phyloP scores from a whole-genome alignment of 2,888 invertebrate species.

The Xestia rhomboidea region DNA sequence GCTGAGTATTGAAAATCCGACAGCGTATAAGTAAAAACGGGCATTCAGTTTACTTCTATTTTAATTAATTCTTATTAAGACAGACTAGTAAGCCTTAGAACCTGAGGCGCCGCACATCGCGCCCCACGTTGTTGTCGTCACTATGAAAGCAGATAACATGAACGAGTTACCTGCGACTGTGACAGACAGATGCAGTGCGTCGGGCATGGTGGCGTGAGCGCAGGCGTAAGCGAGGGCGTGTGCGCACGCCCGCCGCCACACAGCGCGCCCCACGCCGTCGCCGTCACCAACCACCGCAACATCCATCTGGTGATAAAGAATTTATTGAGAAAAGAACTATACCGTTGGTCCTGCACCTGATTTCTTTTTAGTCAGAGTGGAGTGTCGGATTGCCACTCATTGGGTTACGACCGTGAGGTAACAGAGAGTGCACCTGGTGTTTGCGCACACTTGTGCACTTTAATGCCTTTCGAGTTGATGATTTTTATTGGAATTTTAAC shows the following conservation, averaged over 20 bases:
- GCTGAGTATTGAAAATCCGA: background rate
- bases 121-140: conserved; percentile 71
- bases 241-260: conserved; percentile 76
- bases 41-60: background rate
- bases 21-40: background rate
- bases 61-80: background rate
- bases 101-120: conserved; percentile 49
- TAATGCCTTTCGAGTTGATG: background rate
- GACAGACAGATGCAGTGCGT: conserved; percentile 96
- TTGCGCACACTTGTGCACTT: background rate
- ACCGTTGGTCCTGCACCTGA: background rate
- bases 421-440: background rate
- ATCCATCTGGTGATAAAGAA: conserved; percentile 76
- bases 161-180: conserved; percentile 93
- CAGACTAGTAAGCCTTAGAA: background rate
- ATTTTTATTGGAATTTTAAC: background rate
- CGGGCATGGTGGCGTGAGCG: conserved; percentile 93
- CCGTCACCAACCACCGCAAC: conserved; percentile 84
- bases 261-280: conserved; percentile 76
- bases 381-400: background rate
- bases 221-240: conserved; percentile 80
- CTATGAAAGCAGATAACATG: conserved; percentile 18
- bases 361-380: background rate
- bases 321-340: background rate
- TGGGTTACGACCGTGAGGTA: background rate